A percentile compares a stretch with the other conserved stretches of the same genome.
phyloP scores from a whole-genome alignment of 2,113 vertebrate species.

The Illadopsis cleaveri region DNA sequence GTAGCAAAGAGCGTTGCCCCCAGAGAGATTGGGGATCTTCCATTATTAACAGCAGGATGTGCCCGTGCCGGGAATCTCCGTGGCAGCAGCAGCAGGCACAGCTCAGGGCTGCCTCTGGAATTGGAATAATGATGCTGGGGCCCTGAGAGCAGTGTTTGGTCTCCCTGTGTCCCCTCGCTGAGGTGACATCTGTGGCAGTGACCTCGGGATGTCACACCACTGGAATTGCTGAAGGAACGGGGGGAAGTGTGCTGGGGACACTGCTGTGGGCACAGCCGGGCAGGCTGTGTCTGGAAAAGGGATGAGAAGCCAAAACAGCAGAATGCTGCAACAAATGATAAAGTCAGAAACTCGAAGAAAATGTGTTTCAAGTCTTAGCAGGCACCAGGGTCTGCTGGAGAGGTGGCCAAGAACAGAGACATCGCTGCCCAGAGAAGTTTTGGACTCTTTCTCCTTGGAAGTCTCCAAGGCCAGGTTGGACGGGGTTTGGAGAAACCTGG shows the following conservation, averaged over 20 bases:
- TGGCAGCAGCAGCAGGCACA: background rate
- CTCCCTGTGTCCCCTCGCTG: background rate
- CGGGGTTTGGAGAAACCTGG: rapidly evolving
- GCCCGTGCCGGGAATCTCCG: rapidly evolving
- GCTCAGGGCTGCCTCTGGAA: background rate
- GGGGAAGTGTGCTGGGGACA: background rate
- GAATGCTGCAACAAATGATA: rapidly evolving
- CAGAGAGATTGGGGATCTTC: background rate
- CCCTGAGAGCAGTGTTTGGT: background rate
- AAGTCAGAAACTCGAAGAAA: background rate
- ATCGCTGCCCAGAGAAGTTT: rapidly evolving
- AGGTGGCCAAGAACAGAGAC: rapidly evolving
- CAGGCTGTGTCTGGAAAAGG: background rate
- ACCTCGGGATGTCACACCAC: background rate
- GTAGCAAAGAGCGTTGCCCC: background rate
- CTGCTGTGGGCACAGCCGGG: background rate
- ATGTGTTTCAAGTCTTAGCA: background rate
- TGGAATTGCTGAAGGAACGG: rapidly evolving
- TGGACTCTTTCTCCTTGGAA: too few relatives aligned
- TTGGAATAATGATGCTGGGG: background rate
- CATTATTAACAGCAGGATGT: background rate
- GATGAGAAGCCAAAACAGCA: background rate
- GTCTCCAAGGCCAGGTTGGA: background rate
- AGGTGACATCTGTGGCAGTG: background rate
- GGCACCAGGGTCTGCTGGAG: background rate